Percentiles rank a stretch among this genome's conserved stretches.
Evolutionary conservation across 2,888 invertebrate genomes (phyloP).

Genomic region (Lypha dubia): DNA sequence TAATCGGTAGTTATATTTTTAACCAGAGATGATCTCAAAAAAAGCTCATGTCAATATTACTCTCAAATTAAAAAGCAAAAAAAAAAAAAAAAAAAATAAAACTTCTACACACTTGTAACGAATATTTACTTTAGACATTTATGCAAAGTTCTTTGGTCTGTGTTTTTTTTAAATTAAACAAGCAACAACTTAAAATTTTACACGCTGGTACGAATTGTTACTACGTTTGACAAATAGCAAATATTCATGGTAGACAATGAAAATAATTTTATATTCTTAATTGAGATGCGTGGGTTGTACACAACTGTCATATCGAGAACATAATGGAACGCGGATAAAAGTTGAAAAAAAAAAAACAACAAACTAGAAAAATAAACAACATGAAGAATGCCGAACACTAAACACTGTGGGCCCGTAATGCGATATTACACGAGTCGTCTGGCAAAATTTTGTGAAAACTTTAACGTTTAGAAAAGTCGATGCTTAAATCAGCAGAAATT

Average conservation of each 20-base stretch:
- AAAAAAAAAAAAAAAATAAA: neutral
- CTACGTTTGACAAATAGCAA: constrained; percentile 22
- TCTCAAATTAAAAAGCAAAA: neutral
- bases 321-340: constrained; percentile 32
- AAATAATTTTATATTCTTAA: constrained; percentile 41
- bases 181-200: constrained; percentile 23
- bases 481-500: no score
- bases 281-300: constrained; percentile 67
- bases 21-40: neutral
- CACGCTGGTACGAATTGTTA: neutral
- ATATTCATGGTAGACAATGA: constrained; percentile 3
- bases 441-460: no score
- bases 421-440: no score
- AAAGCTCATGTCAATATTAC: neutral
- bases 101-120: constrained; percentile 32
- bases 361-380: neutral
- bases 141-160: constrained; percentile 21
- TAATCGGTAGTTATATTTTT: no score
- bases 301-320: constrained; percentile 50
- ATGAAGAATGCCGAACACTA: neutral
- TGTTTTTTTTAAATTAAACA: constrained; percentile 25
- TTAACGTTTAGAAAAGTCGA: no score
- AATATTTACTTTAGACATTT: constrained; percentile 25
- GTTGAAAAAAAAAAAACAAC: neutral
- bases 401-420: neutral